phyloP scores from a whole-genome alignment of 2,797 vertebrate genomes.

The Erethizon dorsatum region DNA sequence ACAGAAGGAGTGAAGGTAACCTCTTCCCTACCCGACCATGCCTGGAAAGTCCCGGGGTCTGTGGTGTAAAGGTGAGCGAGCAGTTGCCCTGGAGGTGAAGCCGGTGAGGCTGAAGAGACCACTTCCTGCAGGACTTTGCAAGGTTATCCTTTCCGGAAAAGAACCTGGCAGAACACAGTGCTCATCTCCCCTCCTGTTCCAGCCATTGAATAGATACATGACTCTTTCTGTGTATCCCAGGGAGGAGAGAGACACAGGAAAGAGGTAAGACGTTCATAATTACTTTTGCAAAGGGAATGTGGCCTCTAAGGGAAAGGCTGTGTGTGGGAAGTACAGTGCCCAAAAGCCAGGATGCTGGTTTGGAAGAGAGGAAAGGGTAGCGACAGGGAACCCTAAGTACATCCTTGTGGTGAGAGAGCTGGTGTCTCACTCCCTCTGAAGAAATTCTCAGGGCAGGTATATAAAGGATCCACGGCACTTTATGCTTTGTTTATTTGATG shows the following conservation, averaged over 20 bases:
- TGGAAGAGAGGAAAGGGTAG: conserved; percentile 10
- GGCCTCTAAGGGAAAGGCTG: background rate
- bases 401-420: background rate
- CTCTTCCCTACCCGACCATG: background rate
- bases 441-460: background rate
- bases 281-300: background rate
- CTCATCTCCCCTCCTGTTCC: background rate
- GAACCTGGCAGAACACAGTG: background rate
- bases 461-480: background rate
- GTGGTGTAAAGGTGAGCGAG: background rate
- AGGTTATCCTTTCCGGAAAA: conserved; percentile 13
- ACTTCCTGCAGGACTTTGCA: conserved; percentile 46
- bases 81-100: background rate
- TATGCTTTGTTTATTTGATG: background rate
- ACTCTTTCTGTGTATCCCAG: background rate
- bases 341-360: background rate
- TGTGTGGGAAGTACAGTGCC: background rate
- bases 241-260: background rate
- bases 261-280: background rate
- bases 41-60: background rate
- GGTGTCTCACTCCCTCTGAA: background rate
- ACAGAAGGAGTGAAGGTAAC: background rate
- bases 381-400: background rate
- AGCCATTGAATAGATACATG: background rate
- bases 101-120: background rate